A percentile compares a stretch with the other conserved stretches of the same genome.
Conservation (phyloP, 2,888 invertebrate genomes). For the Mylabris sibirica region DNA sequence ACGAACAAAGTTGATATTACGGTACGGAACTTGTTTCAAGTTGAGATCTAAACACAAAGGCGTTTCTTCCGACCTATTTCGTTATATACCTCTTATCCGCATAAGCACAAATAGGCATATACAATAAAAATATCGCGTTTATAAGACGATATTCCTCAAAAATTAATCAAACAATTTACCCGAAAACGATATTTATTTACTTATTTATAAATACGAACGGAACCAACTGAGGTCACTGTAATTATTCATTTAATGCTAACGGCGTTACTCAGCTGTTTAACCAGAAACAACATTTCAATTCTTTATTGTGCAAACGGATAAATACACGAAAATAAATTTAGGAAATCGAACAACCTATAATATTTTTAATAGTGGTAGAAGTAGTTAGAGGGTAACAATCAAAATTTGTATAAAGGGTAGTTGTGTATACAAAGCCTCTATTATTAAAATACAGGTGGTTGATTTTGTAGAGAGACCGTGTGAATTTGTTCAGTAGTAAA, state of each 20-base stretch:
- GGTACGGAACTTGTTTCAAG: constrained; percentile 1
- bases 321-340: not conserved
- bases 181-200: not conserved
- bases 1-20: not conserved
- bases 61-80: constrained; percentile 1
- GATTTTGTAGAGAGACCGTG: not conserved
- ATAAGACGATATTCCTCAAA: not conserved
- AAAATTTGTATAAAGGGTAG: not conserved
- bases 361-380: not conserved
- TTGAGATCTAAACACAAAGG: not conserved
- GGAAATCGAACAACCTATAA: not conserved
- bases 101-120: no score
- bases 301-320: not conserved
- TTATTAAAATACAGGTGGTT: constrained; percentile 6
- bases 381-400: no score
- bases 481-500: constrained; percentile 1
- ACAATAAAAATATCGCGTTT: not conserved
- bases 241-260: constrained; percentile 32
- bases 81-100: not conserved
- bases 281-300: constrained; percentile 14
- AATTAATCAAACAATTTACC: not conserved
- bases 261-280: constrained; percentile 29
- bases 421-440: not conserved
- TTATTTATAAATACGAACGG: constrained; percentile 19
- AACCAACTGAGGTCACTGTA: constrained; percentile 31